Evolutionary conservation across 2,797 vertebrate species (phyloP).

Genomic region (Leptatherina wallacei): DNA sequence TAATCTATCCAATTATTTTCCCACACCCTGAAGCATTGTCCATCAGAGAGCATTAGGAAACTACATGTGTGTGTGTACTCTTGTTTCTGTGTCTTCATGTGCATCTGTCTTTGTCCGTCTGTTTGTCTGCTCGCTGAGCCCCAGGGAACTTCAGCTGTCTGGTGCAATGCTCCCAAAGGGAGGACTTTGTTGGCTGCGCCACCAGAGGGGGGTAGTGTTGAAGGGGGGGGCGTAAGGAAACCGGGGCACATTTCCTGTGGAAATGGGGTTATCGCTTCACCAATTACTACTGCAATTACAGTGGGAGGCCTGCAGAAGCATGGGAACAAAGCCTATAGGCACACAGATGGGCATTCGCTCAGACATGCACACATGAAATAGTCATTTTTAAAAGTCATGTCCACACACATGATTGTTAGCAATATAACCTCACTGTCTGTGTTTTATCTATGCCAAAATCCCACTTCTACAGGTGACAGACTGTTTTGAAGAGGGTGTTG

Average conservation of each 20-base stretch:
- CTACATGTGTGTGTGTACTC: conserved; percentile 37
- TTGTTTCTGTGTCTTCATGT: conserved; percentile 34
- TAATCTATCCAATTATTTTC: conserved; percentile 59
- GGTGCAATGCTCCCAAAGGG: conserved; percentile 70
- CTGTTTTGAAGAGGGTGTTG: conserved; percentile 6
- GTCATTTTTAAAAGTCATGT: conserved; percentile 25
- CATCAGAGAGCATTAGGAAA: conserved; percentile 32
- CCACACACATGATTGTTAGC: neutral
- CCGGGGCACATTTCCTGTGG: conserved; percentile 83
- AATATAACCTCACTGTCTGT: conserved; percentile 3
- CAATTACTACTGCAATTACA: conserved; percentile 83
- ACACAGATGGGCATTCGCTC: conserved; percentile 60
- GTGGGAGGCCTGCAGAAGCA: conserved; percentile 70
- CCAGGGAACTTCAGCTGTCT: conserved; percentile 75
- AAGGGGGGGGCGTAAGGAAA: conserved; percentile 64
- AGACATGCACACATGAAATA: conserved; percentile 30
- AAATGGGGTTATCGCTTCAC: conserved; percentile 85
- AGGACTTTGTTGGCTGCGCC: conserved; percentile 70
- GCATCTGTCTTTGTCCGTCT: conserved; percentile 62
- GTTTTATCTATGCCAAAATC: conserved; percentile 8
- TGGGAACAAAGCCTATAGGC: conserved; percentile 74
- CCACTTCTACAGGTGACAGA: neutral
- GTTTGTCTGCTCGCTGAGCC: conserved; percentile 62
- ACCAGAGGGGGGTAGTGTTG: conserved; percentile 49
- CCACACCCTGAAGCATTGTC: conserved; percentile 40